Conservation (phyloP, 2,888 invertebrate species). For the Helicoverpa assulta region DNA sequence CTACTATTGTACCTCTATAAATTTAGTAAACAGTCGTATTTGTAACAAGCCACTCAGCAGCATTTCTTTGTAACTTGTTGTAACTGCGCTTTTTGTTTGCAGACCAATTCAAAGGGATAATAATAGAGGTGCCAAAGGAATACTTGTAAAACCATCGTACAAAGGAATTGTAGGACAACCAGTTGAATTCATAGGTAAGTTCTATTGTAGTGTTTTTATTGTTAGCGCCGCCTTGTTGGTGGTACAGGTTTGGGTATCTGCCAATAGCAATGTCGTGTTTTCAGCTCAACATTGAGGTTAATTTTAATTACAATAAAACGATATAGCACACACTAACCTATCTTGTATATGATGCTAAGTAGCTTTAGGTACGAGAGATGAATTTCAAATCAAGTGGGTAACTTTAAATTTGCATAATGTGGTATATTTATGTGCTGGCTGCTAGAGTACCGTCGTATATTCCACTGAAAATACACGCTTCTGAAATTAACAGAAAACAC, state of each 20-base stretch:
- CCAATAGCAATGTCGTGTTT: conserved; percentile 21
- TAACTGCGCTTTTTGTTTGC: conserved; percentile 71
- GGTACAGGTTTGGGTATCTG: conserved; percentile 19
- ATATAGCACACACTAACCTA: conserved; percentile 6
- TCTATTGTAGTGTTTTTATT: conserved; percentile 6
- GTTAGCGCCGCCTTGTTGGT: background rate
- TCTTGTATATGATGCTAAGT: conserved; percentile 8
- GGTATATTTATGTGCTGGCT: background rate
- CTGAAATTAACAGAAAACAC: conserved; percentile 15
- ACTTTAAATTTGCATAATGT: background rate
- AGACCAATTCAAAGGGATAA: conserved; percentile 89
- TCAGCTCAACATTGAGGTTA: background rate
- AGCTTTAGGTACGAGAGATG: background rate
- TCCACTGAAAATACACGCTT: background rate
- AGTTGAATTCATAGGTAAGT: conserved; percentile 97
- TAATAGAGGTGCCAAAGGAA: conserved; percentile 95
- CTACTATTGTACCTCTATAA: conserved; percentile 46
- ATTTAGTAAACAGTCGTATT: conserved; percentile 18
- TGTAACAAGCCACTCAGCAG: conserved; percentile 11
- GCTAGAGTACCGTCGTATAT: background rate
- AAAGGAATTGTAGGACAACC: conserved; percentile 97
- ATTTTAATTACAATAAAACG: conserved; percentile 31
- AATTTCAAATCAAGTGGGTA: background rate
- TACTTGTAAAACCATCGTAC: conserved; percentile 93
- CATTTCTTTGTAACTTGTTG: conserved; percentile 39